Evolutionary conservation across 2,888 invertebrate species (phyloP).

Genomic region (Leucania comma): DNA sequence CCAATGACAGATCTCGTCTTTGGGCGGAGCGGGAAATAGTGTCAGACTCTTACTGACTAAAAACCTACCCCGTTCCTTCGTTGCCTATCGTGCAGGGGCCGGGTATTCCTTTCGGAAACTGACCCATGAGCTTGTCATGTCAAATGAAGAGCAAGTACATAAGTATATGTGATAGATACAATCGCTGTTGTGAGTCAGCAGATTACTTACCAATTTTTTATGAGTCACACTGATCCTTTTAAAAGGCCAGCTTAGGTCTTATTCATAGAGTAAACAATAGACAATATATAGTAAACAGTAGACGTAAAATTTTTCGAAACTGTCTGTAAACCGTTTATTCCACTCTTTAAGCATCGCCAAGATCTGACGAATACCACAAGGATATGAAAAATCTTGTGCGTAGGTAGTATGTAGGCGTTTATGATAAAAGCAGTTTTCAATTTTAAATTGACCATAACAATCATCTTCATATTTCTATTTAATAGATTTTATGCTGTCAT

Average conservation of each 20-base stretch:
- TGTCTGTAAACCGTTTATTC: neutral
- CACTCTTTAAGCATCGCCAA: neutral
- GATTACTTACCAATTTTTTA: conserved; percentile 14
- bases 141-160: neutral
- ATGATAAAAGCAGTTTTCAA: conserved; percentile 37
- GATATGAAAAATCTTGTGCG: conserved; percentile 7
- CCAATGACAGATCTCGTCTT: too few relatives aligned
- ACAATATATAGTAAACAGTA: too few relatives aligned
- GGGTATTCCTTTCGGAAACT: too few relatives aligned
- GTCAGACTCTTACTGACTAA: too few relatives aligned
- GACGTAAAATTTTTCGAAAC: neutral
- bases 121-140: conserved; percentile 15
- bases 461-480: conserved; percentile 40
- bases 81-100: too few relatives aligned
- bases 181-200: conserved; percentile 31
- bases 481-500: conserved; percentile 40
- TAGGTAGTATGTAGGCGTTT: conserved; percentile 42
- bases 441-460: conserved; percentile 24
- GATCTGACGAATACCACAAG: neutral
- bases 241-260: neutral
- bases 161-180: neutral
- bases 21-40: too few relatives aligned
- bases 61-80: too few relatives aligned
- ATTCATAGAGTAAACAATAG: neutral
- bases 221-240: neutral